Conservation (phyloP, 2,113 vertebrate species). For the Arizona elegans region DNA sequence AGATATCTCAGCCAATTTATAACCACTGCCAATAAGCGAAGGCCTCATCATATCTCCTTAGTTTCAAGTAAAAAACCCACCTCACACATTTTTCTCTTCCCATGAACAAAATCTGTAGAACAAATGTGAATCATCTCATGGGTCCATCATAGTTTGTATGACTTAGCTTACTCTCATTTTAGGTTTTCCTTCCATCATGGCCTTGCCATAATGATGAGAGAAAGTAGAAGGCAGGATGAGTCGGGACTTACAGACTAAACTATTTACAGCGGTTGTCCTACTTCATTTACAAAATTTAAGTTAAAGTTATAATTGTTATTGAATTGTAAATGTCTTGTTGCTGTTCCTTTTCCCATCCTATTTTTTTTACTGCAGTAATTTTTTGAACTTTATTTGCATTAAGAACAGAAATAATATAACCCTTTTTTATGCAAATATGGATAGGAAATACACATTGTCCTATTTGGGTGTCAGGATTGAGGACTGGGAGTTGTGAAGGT, state of each 20-base stretch:
- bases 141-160: not conserved
- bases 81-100: not conserved
- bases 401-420: not conserved
- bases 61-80: not conserved
- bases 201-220: not conserved
- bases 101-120: not conserved
- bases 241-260: not conserved
- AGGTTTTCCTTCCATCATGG: not conserved
- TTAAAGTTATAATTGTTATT: not conserved
- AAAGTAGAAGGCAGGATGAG: not conserved
- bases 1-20: not conserved
- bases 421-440: not conserved
- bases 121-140: not conserved
- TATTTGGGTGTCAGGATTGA: not conserved
- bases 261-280: not conserved
- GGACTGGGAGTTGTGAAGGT: not conserved
- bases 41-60: not conserved
- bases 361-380: not conserved
- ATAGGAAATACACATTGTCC: not conserved
- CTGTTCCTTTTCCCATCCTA: not conserved
- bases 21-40: not conserved
- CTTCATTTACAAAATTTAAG: not conserved
- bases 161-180: not conserved
- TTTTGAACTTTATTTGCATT: not conserved
- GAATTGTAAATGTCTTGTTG: not conserved